A percentile compares a stretch with the other conserved stretches of the same genome.
Evolutionary conservation across 2,113 vertebrate genomes (phyloP).

Genomic region (Suncus etruscus): DNA sequence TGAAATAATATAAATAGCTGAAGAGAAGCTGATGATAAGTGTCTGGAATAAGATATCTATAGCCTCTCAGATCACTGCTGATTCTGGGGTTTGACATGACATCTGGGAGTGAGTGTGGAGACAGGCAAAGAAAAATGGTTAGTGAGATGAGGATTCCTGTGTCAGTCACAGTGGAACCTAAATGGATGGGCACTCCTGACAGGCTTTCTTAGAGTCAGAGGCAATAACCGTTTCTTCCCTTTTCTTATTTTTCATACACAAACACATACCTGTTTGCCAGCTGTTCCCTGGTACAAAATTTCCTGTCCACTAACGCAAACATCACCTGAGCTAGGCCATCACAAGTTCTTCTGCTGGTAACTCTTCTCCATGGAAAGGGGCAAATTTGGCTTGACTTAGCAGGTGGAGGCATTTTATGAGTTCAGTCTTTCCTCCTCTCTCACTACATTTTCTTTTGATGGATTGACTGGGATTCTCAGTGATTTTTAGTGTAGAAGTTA

Average conservation of each 20-base stretch:
- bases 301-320: fast-evolving
- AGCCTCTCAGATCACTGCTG: too few species aligned
- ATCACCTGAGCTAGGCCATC: background rate
- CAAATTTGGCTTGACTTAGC: background rate
- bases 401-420: background rate
- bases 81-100: too few species aligned
- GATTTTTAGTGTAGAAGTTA: fast-evolving
- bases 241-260: background rate
- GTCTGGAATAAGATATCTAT: too few species aligned
- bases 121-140: background rate
- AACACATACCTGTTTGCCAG: background rate
- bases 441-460: fast-evolving
- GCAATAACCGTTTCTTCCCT: background rate
- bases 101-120: background rate
- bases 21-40: too few species aligned
- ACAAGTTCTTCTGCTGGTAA: background rate
- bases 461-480: background rate
- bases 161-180: too few species aligned
- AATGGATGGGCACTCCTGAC: background rate
- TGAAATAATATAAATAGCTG: too few species aligned
- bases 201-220: background rate
- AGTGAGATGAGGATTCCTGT: fast-evolving
- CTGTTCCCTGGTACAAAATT: background rate
- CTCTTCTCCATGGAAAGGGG: background rate
- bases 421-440: background rate